These are phyloP conservation scores for Cephus pygmeus DNA, from an alignment of 2,888 invertebrate species.

Conservation along the genomic window DNA sequence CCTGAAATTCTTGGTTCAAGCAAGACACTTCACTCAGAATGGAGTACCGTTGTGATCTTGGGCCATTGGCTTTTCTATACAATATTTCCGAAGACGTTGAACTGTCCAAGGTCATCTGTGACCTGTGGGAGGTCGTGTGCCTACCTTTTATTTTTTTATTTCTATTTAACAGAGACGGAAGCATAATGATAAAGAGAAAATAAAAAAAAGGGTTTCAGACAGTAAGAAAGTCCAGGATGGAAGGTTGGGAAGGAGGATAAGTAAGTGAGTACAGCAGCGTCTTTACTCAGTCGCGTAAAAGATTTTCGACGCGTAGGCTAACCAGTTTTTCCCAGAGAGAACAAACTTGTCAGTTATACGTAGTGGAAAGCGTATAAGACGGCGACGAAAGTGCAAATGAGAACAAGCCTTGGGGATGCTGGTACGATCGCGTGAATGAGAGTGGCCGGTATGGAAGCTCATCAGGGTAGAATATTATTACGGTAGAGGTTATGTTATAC, in stretches of 20 bases:
- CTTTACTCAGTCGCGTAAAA: conserved; percentile 9
- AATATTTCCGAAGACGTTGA: conserved; percentile 15
- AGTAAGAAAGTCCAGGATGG: conserved; percentile 8
- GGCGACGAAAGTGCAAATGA: conserved; percentile 42
- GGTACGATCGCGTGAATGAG: conserved; percentile 24
- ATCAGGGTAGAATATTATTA: conserved; percentile 44
- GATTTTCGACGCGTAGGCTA: conserved; percentile 45
- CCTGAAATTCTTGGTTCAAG: too few relatives aligned
- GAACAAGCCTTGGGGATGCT: conserved; percentile 26
- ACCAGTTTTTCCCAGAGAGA: conserved; percentile 37
- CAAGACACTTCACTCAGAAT: too few relatives aligned
- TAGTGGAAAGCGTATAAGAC: conserved; percentile 25
- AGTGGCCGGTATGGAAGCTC: conserved; percentile 27
- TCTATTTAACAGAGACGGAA: neutral
- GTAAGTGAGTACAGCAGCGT: conserved; percentile 8
- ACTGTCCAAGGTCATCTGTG: conserved; percentile 33
- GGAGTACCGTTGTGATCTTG: too few relatives aligned
- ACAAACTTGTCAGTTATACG: too few relatives aligned
- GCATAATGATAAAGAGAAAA: neutral
- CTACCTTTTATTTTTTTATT: too few relatives aligned
- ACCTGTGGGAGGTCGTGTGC: conserved; percentile 16
- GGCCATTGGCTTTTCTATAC: too few relatives aligned
- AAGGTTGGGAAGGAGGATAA: conserved; percentile 30
- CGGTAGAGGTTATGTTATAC: conserved; percentile 15
- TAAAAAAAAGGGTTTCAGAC: neutral